These are phyloP conservation scores for Desmophyllum pertusum DNA, from an alignment of 92 coral and sea anemone genomes.

Conservation along the genomic window DNA sequence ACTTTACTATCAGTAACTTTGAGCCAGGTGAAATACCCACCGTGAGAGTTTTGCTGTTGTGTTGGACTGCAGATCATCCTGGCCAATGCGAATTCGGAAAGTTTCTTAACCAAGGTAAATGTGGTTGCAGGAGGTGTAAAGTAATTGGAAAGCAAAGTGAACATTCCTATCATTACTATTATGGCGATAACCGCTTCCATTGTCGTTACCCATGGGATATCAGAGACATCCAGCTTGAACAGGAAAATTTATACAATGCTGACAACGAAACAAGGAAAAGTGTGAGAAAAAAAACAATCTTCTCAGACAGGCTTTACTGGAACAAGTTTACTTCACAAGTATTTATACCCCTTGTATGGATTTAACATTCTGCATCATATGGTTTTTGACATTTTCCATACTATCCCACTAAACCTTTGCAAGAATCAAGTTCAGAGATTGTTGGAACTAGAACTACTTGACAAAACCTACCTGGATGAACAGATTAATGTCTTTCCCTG, in stretches of 20 bases:
- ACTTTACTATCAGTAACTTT: conserved; percentile 21
- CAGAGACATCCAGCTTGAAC: conserved; percentile 29
- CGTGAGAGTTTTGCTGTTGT: conserved; percentile 49
- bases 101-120: conserved; percentile 14
- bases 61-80: conserved; percentile 78
- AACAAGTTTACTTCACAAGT: conserved; percentile 56
- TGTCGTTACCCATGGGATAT: conserved; percentile 39
- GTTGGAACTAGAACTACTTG: conserved; percentile 46
- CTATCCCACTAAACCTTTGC: conserved; percentile 49
- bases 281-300: conserved; percentile 52
- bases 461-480: conserved; percentile 42
- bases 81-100: conserved; percentile 59
- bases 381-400: conserved; percentile 52
- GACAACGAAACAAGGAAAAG: conserved; percentile 58
- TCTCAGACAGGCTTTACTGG: conserved; percentile 66
- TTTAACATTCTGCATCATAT: conserved; percentile 44
- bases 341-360: conserved; percentile 51
- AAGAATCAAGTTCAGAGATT: conserved; percentile 60
- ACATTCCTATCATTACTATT: conserved; percentile 57
- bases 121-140: conserved; percentile 57
- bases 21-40: conserved; percentile 39
- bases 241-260: conserved; percentile 51
- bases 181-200: conserved; percentile 60
- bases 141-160: conserved; percentile 27
- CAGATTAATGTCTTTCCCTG: conserved; percentile 60